Evolutionary conservation across 1,140 invertebrate genomes (phyloP), one percentile per base, ranked within the genome.

Genomic region (Protaetia brevitarsis): DNA sequence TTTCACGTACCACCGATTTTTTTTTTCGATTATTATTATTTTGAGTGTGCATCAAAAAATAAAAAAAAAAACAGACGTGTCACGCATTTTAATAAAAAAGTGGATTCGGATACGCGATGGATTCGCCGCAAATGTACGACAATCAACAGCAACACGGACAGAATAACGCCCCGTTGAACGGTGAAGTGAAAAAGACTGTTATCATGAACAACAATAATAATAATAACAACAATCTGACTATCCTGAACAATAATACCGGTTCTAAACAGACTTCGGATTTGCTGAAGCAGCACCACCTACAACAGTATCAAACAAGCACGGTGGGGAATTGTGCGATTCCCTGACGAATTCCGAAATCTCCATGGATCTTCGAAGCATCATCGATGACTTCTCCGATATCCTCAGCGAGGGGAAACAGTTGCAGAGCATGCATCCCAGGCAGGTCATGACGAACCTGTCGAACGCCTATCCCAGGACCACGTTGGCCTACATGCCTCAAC

Each of bases 281-380:
- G 13, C 57, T 79, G 41, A 79, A 79, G 61, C 76, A 78, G 63
- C 76, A 78, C 61, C 79, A 87, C 68, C 78, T 86, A 69, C 86
- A 84, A 69, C 90, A 89, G 77, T 86, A 89, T 21, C 86, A 83
- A n/a, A n/a, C n/a, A n/a, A n/a, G n/a, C n/a, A n/a, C n/a, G n/a
- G n/a, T 56, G 78, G 78, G 30, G 82, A 87, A 29, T 92, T 95
- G 72, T 81, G 95, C 57, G 89, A 91, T 69, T 93, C 95, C 74
- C 82, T 96, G 66, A 93, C 92, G 76, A 91, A 89, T 13, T 91
- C 92, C 45, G 93, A 95, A 78, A 94, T 96, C 74, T 92, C 90
- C 29, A 79, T 96, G 66, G 93, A 96, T 73, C 82, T 96, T 64
- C 91, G 94, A 73, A 89, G 92, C 76, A 82, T 96, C 70, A 95